Base-by-base conservation (phyloP, 2,888 invertebrate species). In the Meiosimyza decipiens region DNA sequence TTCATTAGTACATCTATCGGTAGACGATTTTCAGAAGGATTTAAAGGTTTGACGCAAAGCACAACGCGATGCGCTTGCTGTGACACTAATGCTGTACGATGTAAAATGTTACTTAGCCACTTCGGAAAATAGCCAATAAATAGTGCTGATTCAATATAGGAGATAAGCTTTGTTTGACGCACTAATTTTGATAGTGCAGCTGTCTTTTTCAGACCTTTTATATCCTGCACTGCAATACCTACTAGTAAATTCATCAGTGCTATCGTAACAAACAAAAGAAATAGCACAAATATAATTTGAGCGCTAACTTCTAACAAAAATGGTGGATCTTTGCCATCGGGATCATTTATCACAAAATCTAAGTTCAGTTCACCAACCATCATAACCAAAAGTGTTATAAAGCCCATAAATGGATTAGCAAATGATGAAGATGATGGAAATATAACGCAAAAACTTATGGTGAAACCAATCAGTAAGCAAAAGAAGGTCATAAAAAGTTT, bases 201-300 rank as follows among this genome's bases (percentile, higher is more conserved):
- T 0, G 95, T 95, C 88, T 95, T 95, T 79, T 94, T 92, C 15
- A 95, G 87, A 0, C 95, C 95, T 83, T 95, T 94, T 72, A 95
- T 95, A 82, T 95, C 95, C 80, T 95, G 94, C 4, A 95, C 95
- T 0, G 95, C 95, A 77, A 95, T 95, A 84, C 95, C 95, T n/a
- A 95, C 94, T 1, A 95, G 88, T 1, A 95, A 87, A 86, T 95
- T 95, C 95, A 95, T 95, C 63, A 95, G 88, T 9, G 95, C 94
- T 3, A 95, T 94, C 0, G 95, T 95, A 0, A 95, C 95, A 82
- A 95, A 94, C 80, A 95, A 88, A 5, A 95, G 87, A 79, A 95
- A 95, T 28, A 94, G 86, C 9, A 94, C 92, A 82, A 94, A 95
- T 1, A 93, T 94, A 65, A 95, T 90, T 86, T 95, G 94, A 1